Conservation (phyloP, 2,888 invertebrate species). For the Shargacucullia verbasci region DNA sequence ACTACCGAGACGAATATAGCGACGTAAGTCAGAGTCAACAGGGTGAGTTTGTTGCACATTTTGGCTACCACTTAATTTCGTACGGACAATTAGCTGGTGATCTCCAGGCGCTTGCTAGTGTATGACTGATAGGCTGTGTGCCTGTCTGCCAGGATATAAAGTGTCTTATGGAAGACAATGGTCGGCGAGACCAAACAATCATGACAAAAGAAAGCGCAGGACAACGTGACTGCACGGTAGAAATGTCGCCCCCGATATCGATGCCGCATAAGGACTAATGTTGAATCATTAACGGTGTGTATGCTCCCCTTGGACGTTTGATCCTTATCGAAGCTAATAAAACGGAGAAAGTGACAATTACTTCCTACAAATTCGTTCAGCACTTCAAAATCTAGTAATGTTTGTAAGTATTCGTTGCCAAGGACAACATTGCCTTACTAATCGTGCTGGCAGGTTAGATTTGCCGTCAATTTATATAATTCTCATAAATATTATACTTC, state of each 20-base stretch:
- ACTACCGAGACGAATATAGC: conserved; percentile 76
- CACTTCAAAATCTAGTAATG: too few relatives aligned
- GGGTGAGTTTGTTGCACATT: conserved; percentile 80
- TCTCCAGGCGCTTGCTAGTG: conserved; percentile 68
- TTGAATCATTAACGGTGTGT: conserved; percentile 77
- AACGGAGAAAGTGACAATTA: conserved; percentile 75
- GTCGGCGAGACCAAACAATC: conserved; percentile 81
- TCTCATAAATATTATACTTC: too few relatives aligned
- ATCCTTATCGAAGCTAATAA: conserved; percentile 74
- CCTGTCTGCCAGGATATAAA: conserved; percentile 85
- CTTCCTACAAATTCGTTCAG: conserved; percentile 29
- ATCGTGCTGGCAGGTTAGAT: too few relatives aligned
- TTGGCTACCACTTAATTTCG: conserved; percentile 54
- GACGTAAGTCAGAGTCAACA: conserved; percentile 76
- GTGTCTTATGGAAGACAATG: conserved; percentile 83
- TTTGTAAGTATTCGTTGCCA: too few relatives aligned
- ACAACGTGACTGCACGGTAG: conserved; percentile 83
- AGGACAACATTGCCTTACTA: too few relatives aligned
- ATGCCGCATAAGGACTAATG: conserved; percentile 77
- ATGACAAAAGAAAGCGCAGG: conserved; percentile 85
- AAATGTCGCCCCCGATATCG: conserved; percentile 82
- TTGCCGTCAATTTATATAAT: too few relatives aligned
- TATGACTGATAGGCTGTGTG: conserved; percentile 80
- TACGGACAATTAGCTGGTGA: conserved; percentile 61
- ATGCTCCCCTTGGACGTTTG: conserved; percentile 77